phyloP scores from a whole-genome alignment of 64 coral and sea anemone species.

The Anthopleura sola region DNA sequence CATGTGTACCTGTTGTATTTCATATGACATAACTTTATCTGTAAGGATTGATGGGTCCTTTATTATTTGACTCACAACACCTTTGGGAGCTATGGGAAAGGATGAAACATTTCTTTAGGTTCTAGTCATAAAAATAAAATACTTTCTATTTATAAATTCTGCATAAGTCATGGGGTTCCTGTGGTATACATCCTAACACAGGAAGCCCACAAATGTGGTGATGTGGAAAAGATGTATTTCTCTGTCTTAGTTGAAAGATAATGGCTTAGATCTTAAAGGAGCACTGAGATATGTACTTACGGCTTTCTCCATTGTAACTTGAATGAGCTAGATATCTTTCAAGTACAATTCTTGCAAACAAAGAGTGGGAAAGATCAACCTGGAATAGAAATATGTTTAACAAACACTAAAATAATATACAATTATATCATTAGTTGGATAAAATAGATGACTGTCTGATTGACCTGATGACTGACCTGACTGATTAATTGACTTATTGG shows the following conservation, averaged over 20 bases:
- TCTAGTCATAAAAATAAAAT: no score
- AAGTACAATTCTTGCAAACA: constrained; percentile 88
- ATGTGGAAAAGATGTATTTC: no score
- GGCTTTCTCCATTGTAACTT: constrained; percentile 62
- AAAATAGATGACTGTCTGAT: neutral
- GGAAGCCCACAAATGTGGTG: no score
- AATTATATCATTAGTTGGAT: neutral
- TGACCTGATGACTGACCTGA: neutral
- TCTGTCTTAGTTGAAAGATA: no score
- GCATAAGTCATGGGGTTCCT: neutral
- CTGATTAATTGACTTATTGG: neutral
- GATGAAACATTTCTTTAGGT: neutral
- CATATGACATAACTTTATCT: constrained; percentile 61
- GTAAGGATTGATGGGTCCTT: constrained; percentile 73
- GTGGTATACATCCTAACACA: neutral
- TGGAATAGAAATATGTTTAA: neutral
- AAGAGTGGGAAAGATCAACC: constrained; percentile 85
- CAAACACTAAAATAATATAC: neutral
- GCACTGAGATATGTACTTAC: constrained; percentile 22
- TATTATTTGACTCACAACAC: constrained; percentile 83
- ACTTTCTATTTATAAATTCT: no score
- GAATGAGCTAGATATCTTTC: constrained; percentile 78
- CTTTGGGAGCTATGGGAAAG: constrained; percentile 62
- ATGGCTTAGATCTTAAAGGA: no score
- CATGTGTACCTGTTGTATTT: constrained; percentile 84